Percentiles rank a stretch among this genome's conserved stretches.
Evolutionary conservation across 2,888 invertebrate species (phyloP).

Genomic region (Cephus runcator): DNA sequence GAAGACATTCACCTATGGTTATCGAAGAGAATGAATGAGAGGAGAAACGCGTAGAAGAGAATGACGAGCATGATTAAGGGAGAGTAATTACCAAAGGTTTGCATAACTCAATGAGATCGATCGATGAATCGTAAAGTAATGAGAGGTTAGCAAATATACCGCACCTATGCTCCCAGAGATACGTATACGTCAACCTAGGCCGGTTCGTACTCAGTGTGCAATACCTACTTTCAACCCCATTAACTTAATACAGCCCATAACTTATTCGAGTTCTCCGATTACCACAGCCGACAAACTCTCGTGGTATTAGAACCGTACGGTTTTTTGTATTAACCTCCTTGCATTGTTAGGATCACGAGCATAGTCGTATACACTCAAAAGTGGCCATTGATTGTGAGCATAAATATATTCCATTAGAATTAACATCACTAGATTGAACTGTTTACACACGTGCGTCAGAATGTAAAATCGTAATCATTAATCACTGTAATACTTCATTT

Average conservation of each 20-base stretch:
- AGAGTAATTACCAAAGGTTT: not conserved
- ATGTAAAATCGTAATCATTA: not conserved
- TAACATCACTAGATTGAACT: too few relatives aligned
- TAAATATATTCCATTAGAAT: too few relatives aligned
- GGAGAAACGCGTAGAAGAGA: not conserved
- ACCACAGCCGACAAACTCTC: not conserved
- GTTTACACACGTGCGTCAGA: not conserved
- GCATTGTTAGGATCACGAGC: too few relatives aligned
- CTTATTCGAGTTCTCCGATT: not conserved
- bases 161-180: conserved; percentile 25
- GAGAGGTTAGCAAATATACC: conserved; percentile 42
- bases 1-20: not conserved
- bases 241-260: not conserved
- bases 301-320: not conserved
- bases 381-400: not conserved
- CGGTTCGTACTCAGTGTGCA: too few relatives aligned
- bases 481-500: not conserved
- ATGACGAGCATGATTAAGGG: not conserved
- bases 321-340: not conserved
- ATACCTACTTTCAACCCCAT: not conserved
- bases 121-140: conserved; percentile 36
- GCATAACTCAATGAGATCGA: conserved; percentile 35
- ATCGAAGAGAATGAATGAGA: not conserved
- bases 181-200: not conserved
- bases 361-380: not conserved